Evolutionary conservation across 2,797 vertebrate genomes (phyloP).

Genomic region (Chloroceryle amazona): DNA sequence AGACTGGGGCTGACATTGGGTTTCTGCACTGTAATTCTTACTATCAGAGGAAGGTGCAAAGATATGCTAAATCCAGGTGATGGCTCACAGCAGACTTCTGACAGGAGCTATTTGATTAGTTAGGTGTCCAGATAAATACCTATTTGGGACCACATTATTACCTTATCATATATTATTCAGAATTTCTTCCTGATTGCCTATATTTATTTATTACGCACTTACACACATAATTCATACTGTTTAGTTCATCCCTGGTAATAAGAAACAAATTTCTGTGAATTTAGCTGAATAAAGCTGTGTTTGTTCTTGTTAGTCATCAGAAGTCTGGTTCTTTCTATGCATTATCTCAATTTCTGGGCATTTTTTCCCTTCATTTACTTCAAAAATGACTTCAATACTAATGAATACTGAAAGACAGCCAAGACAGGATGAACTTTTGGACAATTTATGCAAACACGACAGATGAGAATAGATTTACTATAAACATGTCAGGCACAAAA

Average conservation of each 20-base stretch:
- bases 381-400: constrained; percentile 52
- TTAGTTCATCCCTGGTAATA: constrained; percentile 6
- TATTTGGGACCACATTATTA: background rate
- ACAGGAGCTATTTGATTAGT: background rate
- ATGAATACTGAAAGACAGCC: constrained; percentile 69
- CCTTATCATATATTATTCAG: background rate
- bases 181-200: background rate
- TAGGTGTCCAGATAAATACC: background rate
- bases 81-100: background rate
- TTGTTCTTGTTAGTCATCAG: constrained; percentile 38
- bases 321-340: constrained; percentile 13
- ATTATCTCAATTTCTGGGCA: constrained; percentile 55
- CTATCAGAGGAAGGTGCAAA: background rate
- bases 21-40: background rate
- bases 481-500: constrained; percentile 68
- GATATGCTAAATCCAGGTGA: background rate
- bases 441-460: constrained; percentile 68
- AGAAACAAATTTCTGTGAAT: constrained; percentile 29
- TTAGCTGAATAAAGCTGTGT: constrained; percentile 34
- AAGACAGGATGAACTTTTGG: constrained; percentile 65
- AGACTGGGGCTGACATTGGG: background rate
- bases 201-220: constrained; percentile 1
- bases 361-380: constrained; percentile 54
- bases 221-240: background rate
- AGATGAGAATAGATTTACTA: constrained; percentile 73